Percentiles rank a stretch among this genome's conserved stretches.
Evolutionary conservation across 2,797 vertebrate genomes (phyloP).

Genomic region (Anomalospiza imberbis): DNA sequence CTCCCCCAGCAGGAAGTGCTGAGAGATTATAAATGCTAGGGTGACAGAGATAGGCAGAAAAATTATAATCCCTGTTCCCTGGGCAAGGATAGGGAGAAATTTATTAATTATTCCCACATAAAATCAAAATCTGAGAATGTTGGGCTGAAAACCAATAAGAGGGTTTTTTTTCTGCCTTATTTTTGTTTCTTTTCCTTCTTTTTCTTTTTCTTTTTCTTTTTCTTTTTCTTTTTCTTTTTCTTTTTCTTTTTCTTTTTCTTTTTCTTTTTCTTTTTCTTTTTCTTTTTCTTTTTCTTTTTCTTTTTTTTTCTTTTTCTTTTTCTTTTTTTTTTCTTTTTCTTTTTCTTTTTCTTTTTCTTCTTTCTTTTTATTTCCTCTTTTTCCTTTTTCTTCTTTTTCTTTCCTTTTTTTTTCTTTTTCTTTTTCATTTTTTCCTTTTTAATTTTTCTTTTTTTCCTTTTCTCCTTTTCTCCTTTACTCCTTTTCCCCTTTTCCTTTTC

Average conservation of each 20-base stretch:
- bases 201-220: too few species aligned
- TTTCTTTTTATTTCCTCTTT: too few species aligned
- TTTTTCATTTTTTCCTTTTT: neutral
- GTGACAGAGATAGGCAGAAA: neutral
- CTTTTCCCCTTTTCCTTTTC: neutral
- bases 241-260: too few species aligned
- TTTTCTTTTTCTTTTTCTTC: too few species aligned
- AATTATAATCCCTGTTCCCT: neutral
- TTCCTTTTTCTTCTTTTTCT: too few species aligned
- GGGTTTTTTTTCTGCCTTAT: too few species aligned
- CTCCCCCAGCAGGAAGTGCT: neutral
- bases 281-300: too few species aligned
- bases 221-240: too few species aligned
- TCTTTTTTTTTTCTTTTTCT: fast-evolving
- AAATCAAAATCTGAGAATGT: neutral
- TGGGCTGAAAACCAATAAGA: neutral
- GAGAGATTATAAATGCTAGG: neutral
- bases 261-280: too few species aligned
- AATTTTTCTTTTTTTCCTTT: neutral
- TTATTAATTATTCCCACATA: neutral
- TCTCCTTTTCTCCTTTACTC: too few species aligned
- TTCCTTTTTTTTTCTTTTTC: too few species aligned
- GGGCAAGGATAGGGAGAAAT: neutral
- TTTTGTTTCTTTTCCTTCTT: fast-evolving
- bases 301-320: too few species aligned